These are phyloP conservation scores for Neuroterus valhalla DNA, from an alignment of 1,140 invertebrate species.

Conservation along the genomic window DNA sequence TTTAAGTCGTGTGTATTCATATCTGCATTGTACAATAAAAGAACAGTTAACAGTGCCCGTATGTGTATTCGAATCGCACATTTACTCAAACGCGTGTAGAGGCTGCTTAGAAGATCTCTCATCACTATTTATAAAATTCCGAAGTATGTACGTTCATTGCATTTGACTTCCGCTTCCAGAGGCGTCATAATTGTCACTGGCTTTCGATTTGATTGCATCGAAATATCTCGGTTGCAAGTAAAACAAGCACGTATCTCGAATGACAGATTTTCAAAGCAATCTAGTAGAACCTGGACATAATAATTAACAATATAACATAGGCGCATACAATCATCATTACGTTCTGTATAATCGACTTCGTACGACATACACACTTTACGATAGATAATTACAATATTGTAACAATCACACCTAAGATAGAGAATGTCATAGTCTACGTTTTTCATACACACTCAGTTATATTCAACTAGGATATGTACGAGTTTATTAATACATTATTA, in stretches of 20 bases:
- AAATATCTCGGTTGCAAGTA: conserved; percentile 44
- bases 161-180: conserved; percentile 28
- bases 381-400: conserved; percentile 65
- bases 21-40: conserved; percentile 61
- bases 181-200: conserved; percentile 30
- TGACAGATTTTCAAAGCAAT: conserved; percentile 66
- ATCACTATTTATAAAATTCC: conserved; percentile 35
- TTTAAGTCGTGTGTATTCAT: conserved; percentile 62
- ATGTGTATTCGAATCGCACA: conserved; percentile 58
- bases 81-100: conserved; percentile 47
- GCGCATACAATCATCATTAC: conserved; percentile 62
- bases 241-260: conserved; percentile 42
- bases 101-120: conserved; percentile 63
- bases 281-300: conserved; percentile 58
- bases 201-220: conserved; percentile 46
- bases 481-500: conserved; percentile 17
- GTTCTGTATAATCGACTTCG: conserved; percentile 59
- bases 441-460: conserved; percentile 68
- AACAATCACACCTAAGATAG: conserved; percentile 72
- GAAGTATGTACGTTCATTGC: conserved; percentile 26
- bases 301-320: conserved; percentile 60
- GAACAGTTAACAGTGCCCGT: conserved; percentile 61
- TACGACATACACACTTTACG: conserved; percentile 50
- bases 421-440: conserved; percentile 71
- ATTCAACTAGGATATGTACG: conserved; percentile 12